A percentile compares a stretch with the other conserved stretches of the same genome.
These are phyloP conservation scores for Formica exsecta DNA, from an alignment of 1,140 invertebrate species.

Conservation along the genomic window DNA sequence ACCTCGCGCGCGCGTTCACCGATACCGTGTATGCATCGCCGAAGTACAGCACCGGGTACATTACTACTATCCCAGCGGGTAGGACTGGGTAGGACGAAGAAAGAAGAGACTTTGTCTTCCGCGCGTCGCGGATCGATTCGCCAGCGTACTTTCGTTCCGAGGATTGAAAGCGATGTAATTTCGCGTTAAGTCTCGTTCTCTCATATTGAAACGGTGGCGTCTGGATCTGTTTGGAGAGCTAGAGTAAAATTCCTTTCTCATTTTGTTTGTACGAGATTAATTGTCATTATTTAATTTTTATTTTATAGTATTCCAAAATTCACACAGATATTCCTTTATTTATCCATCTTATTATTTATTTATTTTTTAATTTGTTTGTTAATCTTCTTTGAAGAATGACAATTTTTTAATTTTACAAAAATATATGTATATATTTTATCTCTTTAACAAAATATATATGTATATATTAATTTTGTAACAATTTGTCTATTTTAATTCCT, in stretches of 20 bases:
- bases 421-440: not conserved
- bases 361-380: too few relatives aligned
- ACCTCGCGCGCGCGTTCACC: not conserved
- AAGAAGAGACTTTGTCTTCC: constrained; percentile 23
- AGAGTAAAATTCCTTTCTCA: not conserved
- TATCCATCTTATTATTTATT: too few relatives aligned
- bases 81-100: not conserved
- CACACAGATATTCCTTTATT: too few relatives aligned
- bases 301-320: not conserved
- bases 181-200: constrained; percentile 3
- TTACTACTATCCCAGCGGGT: not conserved
- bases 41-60: not conserved
- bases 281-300: not conserved
- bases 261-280: not conserved
- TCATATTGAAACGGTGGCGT: not conserved
- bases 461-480: not conserved
- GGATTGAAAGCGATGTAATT: constrained; percentile 27
- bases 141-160: constrained; percentile 16
- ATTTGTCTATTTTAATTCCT: not conserved
- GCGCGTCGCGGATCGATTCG: constrained; percentile 40
- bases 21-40: not conserved
- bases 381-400: too few relatives aligned
- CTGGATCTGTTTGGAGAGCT: not conserved
- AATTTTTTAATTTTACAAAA: too few relatives aligned
- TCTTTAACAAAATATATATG: not conserved